phyloP scores from a whole-genome alignment of 2,888 invertebrate genomes.

The Syrista parreyssii region DNA sequence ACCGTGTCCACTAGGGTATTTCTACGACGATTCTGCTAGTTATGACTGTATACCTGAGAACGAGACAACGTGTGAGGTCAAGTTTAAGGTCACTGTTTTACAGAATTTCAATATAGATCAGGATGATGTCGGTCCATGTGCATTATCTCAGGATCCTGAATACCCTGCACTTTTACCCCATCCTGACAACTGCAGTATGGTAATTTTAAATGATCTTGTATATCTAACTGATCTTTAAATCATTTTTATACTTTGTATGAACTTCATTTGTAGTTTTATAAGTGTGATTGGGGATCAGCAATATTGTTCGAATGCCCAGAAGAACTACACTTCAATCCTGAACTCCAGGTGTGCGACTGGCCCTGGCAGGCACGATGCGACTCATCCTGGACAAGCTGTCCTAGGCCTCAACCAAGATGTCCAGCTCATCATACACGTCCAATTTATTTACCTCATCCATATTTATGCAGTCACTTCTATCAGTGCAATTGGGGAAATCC shows the following conservation, averaged over 20 bases:
- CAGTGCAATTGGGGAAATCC: constrained; percentile 34
- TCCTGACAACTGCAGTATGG: constrained; percentile 32
- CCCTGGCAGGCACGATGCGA: constrained; percentile 35
- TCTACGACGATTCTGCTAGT: constrained; percentile 17
- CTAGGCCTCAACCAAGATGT: constrained; percentile 28
- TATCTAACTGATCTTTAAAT: not conserved
- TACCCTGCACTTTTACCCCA: constrained; percentile 25
- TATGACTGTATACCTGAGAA: constrained; percentile 18
- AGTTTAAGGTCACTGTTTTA: constrained; percentile 9
- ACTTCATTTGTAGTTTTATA: constrained; percentile 31
- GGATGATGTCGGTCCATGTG: constrained; percentile 18
- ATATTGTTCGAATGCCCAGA: constrained; percentile 34
- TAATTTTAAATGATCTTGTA: constrained; percentile 13
- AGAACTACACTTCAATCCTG: constrained; percentile 37
- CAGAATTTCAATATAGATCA: not conserved
- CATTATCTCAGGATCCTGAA: constrained; percentile 12
- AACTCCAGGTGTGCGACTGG: constrained; percentile 38
- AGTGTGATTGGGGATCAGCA: constrained; percentile 35
- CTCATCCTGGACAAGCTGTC: constrained; percentile 29
- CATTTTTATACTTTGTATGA: not conserved
- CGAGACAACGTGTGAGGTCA: constrained; percentile 19
- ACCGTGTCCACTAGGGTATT: constrained; percentile 13
- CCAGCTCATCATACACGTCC: constrained; percentile 25
- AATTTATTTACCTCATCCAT: constrained; percentile 30
- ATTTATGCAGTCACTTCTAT: constrained; percentile 32